Base-by-base conservation (phyloP, 2,888 invertebrate species). In the Tanytarsus gracilentus region DNA sequence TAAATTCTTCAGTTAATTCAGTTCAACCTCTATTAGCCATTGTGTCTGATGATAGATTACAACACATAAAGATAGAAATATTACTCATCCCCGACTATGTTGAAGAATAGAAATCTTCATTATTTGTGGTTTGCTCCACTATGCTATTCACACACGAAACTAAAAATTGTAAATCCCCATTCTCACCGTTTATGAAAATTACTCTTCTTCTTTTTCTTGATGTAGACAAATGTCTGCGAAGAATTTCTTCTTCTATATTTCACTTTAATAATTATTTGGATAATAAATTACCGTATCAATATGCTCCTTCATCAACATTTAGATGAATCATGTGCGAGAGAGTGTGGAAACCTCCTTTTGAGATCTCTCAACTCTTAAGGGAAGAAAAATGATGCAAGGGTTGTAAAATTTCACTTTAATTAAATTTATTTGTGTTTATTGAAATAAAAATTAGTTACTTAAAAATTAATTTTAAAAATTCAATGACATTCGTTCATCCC, bases 1-100 rank as follows among this genome's bases (percentile, higher is more conserved):
- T 11, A 36, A 16, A 53, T 36, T 16, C 29, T 25, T 30, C 51
- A 48, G 7, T 7, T 25, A 51, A 27, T 56, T 40, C 40, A 27
- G 39, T n/a, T n/a, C 27, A 40, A 56, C 14, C 55, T 56, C 55
- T 40, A 56, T 56, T 56, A 39, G 40, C 40, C 16, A 56, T 56
- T 56, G 55, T 56, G 39, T 56, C 33, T n/a, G 40, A 56, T 56
- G 55, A 56, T 56, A 56, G 55, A 56, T 56, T 56, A 56, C 55
- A 56, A 23, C 11, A 11, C 11, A 39, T 25, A 53, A 33, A 36
- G 36, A 33, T 36, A 27, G 36, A 53, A 36, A 44, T 11, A 11
- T 23, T 2, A 11, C 21, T 44, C 18, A 2, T 44, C 16, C n/a
- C 40, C 18, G 18, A 39, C 11, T 16, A 2, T 30, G 29, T 30